phyloP scores from a whole-genome alignment of 2,888 invertebrate species.

The Drosophila heteroneura region DNA sequence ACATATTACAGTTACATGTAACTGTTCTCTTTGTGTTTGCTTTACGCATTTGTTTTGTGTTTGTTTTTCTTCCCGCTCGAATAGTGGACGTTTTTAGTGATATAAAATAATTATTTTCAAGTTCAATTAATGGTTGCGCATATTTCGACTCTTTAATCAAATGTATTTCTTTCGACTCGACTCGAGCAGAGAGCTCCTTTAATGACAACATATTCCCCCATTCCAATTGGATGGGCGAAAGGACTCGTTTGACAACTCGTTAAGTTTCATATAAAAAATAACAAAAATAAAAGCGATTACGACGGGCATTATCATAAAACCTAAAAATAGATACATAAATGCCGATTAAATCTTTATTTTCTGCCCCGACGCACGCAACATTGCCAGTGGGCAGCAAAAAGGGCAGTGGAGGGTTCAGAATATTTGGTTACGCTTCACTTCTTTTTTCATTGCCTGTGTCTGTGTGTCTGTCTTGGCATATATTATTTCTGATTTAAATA shows the following conservation, averaged over 20 bases:
- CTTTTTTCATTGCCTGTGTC: background rate
- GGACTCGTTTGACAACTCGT: constrained; percentile 58
- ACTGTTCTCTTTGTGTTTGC: background rate
- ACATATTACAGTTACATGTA: background rate
- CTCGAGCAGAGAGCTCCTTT: background rate
- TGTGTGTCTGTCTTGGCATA: background rate
- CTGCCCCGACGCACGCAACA: constrained; percentile 64
- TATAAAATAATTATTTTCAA: background rate
- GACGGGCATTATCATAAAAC: constrained; percentile 49
- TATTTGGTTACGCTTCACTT: constrained; percentile 48
- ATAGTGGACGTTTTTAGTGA: background rate
- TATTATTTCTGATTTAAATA: background rate
- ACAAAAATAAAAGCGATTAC: background rate
- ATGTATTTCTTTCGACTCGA: background rate
- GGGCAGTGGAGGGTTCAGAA: constrained; percentile 15
- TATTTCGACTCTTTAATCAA: background rate
- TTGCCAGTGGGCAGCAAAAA: background rate
- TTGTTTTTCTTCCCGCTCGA: background rate
- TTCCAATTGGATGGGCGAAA: constrained; percentile 4
- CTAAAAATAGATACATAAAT: constrained; percentile 57
- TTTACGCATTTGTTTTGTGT: background rate
- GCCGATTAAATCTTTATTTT: constrained; percentile 78
- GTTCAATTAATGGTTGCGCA: background rate
- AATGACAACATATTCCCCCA: constrained; percentile 17
- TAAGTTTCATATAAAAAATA: constrained; percentile 14